Conservation (phyloP, 2,888 invertebrate genomes). For the Busseola fusca region DNA sequence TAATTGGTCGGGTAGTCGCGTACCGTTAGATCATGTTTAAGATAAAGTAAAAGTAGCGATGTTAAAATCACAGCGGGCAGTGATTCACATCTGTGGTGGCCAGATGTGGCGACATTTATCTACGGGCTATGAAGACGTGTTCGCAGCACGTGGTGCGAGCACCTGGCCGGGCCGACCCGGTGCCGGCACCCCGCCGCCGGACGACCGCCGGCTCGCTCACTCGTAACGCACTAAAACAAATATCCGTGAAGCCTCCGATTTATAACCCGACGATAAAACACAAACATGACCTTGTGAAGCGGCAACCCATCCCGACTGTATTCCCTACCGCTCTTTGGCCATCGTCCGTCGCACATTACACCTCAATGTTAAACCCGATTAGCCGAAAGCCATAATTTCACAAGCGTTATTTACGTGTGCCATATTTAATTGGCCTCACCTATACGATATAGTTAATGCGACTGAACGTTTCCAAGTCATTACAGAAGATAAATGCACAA, state of each 20-base stretch:
- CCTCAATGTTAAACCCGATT: conserved; percentile 64
- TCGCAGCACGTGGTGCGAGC: conserved; percentile 77
- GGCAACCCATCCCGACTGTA: conserved; percentile 5
- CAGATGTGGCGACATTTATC: conserved; percentile 74
- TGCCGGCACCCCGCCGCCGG: conserved; percentile 75
- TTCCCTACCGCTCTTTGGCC: neutral
- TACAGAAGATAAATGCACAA: conserved; percentile 82
- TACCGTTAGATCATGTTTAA: conserved; percentile 73
- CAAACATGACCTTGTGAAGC: conserved; percentile 40
- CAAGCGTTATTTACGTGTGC: conserved; percentile 80
- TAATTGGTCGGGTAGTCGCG: conserved; percentile 72
- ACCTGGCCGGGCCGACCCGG: conserved; percentile 70
- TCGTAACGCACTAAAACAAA: conserved; percentile 65
- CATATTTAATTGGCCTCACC: conserved; percentile 82
- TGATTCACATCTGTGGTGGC: conserved; percentile 73
- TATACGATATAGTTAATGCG: conserved; percentile 81
- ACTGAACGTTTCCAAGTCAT: conserved; percentile 83
- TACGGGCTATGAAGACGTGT: conserved; percentile 71
- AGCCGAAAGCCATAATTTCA: conserved; percentile 76
- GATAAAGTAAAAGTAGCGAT: conserved; percentile 75
- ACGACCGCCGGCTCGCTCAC: conserved; percentile 66
- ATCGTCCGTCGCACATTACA: conserved; percentile 30
- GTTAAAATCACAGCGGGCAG: conserved; percentile 79
- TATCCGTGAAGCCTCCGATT: conserved; percentile 67
- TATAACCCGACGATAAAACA: conserved; percentile 64